Evolutionary conservation across 2,113 vertebrate genomes (phyloP).

Genomic region (Phylloscopus whistleri): DNA sequence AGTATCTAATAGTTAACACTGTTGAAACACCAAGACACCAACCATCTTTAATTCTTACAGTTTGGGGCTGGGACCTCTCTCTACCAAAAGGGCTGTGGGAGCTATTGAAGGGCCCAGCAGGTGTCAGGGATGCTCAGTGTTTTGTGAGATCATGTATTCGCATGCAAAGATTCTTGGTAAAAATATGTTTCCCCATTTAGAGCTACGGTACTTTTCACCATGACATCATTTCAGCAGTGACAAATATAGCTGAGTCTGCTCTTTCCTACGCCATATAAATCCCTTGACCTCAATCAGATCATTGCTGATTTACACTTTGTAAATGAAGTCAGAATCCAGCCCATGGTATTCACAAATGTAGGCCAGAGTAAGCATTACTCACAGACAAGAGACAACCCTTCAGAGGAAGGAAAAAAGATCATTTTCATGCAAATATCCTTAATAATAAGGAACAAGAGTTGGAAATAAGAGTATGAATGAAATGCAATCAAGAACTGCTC

Average conservation of each 20-base stretch:
- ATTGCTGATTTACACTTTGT: conserved; percentile 49
- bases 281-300: conserved; percentile 54
- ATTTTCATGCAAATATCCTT: conserved; percentile 62
- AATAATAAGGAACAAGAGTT: conserved; percentile 62
- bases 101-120: not conserved
- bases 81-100: not conserved
- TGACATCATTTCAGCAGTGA: conserved; percentile 48
- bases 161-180: conserved; percentile 20
- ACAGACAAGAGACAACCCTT: conserved; percentile 53
- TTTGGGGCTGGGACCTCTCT: not conserved
- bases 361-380: conserved; percentile 57
- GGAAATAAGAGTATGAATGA: conserved; percentile 57
- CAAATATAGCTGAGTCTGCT: conserved; percentile 55
- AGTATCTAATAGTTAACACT: not conserved
- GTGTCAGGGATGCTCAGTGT: conserved; percentile 10
- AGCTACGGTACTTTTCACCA: conserved; percentile 9
- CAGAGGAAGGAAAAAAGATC: conserved; percentile 34
- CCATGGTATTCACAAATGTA: conserved; percentile 37
- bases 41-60: not conserved
- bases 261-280: conserved; percentile 44
- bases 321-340: conserved; percentile 58
- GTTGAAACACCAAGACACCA: not conserved
- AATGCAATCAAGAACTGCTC: conserved; percentile 54
- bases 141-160: not conserved
- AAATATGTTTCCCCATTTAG: conserved; percentile 37